Percentiles rank a stretch among this genome's conserved stretches.
These are phyloP conservation scores for Serinus canaria DNA, from an alignment of 2,113 vertebrate genomes.

Conservation along the genomic window DNA sequence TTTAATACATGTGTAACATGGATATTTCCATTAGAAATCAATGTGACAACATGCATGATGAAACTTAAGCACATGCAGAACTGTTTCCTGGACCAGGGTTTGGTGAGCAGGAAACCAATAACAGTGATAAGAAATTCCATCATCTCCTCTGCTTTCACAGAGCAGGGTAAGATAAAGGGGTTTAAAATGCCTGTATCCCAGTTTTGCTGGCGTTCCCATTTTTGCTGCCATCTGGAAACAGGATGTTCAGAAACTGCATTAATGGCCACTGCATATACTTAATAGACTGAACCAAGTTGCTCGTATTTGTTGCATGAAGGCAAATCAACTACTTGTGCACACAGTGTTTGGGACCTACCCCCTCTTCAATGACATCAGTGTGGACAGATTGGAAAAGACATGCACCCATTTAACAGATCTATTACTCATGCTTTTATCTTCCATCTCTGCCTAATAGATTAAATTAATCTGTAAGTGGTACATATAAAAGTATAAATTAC, in stretches of 20 bases:
- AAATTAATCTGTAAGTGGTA: background rate
- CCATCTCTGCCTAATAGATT: background rate
- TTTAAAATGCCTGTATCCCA: slow-evolving; percentile 38
- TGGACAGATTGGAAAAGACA: background rate
- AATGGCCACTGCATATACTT: background rate
- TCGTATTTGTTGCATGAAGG: background rate
- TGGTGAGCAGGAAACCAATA: slow-evolving; percentile 38
- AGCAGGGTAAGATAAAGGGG: slow-evolving; percentile 3
- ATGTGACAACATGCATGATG: slow-evolving; percentile 28
- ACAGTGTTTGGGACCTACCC: background rate
- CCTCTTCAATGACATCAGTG: background rate
- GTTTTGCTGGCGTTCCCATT: slow-evolving; percentile 9
- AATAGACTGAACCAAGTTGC: slow-evolving; percentile 5
- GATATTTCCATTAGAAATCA: slow-evolving; percentile 35
- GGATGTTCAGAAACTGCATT: slow-evolving; percentile 48
- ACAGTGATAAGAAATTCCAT: slow-evolving; percentile 50
- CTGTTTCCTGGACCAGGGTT: background rate
- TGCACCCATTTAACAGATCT: background rate
- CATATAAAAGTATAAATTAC: background rate
- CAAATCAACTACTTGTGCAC: background rate
- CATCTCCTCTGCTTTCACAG: slow-evolving; percentile 26
- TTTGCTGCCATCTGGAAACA: slow-evolving; percentile 56
- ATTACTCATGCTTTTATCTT: background rate
- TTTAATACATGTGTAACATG: slow-evolving; percentile 4
- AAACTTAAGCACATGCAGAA: slow-evolving; percentile 43